Base-by-base conservation (phyloP, 2,797 vertebrate genomes). In the Megalops cyprinoides region DNA sequence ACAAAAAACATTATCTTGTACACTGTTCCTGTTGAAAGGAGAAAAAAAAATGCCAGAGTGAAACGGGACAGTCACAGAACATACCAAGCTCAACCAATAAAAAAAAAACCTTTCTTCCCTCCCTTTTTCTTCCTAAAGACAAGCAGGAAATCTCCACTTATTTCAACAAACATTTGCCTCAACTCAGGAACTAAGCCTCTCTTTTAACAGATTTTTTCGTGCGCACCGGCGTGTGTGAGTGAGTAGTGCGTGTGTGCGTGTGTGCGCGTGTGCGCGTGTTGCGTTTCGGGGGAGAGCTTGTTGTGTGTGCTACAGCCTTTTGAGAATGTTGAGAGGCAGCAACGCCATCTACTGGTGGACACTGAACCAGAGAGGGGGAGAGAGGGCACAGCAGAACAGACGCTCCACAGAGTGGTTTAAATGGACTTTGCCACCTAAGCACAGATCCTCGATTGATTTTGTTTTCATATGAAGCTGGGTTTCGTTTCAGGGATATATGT, bases 101-200 rank as follows among this genome's bases (percentile, higher is more conserved):
- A 90, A 81, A 89, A 87, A 88, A 77, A 76, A 86, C 81, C 79
- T 78, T 78, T 81, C 85, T 81, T 76, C 44, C 69, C 53, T 25
- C 31, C 77, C 80, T 84, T 81, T 87, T 82, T 81, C 81, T 83
- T 82, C 20, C 77, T 86, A 88, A 91, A 95, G 93, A 94, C 94
- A 93, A 92, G 89, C 88, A 97, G 95, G 96, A 97, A 97, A 96
- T 96, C 94, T 95, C 94, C 94, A 94, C 93, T 97, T 96, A 96
- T 96, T 95, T 95, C 93, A 94, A 94, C 95, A 95, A 96, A 96
- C 95, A 95, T 95, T 96, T 94, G 94, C 93, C 91, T 93, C 89
- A 91, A 93, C 91, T 92, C 93, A 94, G 92, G 91, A 95, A 94
- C 85, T 85, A 92, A 88, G 83, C 84, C 46, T 84, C 91, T 94